Base-by-base conservation (phyloP, 2,888 invertebrate species). In the Drosophila formosana region DNA sequence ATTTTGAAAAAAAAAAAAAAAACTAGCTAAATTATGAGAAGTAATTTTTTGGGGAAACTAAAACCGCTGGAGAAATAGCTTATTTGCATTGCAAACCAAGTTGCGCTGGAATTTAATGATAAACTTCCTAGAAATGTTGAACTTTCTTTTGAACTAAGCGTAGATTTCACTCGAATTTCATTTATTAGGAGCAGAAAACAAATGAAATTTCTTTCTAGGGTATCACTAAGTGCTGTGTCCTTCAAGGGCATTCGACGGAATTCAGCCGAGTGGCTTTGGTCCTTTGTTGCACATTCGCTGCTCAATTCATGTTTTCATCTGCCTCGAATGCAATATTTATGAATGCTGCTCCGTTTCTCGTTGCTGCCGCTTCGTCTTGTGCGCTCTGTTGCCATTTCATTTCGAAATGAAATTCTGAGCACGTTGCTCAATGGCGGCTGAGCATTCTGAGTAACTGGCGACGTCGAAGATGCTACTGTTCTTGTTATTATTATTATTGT, bases 321-420 rank as follows among this genome's bases (percentile, higher is more conserved):
- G 55, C 50, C 45, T 55, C 62, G 66, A 52, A 75, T 83, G 81
- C 87, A 83, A 83, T 83, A 83, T 83, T 83, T 72, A 75, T 80
- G 73, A 79, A 72, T 65, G 68, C 66, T 66, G 41, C 41, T 8
- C 34, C 25, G 28, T 32, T 46, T 56, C 23, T 34, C n/a, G 25
- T 47, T 39, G 11, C 60, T 43, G 18, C 18, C 18, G 18, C 18
- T 13, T 62, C 49, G 7, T n/a, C 30, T 18, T 18, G 4, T 57
- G 30, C 39, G 41, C 61, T 55, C 46, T 66, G 65, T 70, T 55
- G 57, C 51, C 70, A 81, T 81, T 75, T 78, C 71, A 81, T 81
- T 81, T 81, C 58, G 57, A 79, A 89, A 88, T 89, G 68, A 77
- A 89, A 89, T 88, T 89, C 88, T 75, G 68, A 58, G 77, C 85